phyloP scores from a whole-genome alignment of 2,797 vertebrate genomes.

The Rhincodon typus region DNA sequence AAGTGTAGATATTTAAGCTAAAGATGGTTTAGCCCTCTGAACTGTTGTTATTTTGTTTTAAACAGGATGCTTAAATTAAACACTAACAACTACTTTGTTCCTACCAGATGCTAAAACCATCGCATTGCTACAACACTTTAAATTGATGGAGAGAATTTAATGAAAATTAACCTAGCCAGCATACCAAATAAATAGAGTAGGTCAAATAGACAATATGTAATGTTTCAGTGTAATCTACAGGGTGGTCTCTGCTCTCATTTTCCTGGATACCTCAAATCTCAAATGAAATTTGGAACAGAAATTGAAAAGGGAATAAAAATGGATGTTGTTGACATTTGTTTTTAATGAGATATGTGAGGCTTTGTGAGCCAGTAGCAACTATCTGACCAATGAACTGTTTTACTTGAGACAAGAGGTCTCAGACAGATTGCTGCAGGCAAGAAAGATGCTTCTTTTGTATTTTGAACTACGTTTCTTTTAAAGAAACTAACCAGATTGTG shows the following conservation, averaged over 20 bases:
- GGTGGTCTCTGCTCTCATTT: not conserved
- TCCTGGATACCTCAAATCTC: not conserved
- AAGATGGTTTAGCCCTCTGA: not conserved
- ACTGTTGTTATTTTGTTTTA: not conserved
- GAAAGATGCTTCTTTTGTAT: not conserved
- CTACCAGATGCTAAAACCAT: not conserved
- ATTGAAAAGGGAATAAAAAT: not conserved
- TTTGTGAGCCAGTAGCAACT: not conserved
- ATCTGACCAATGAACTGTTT: not conserved
- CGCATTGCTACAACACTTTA: not conserved
- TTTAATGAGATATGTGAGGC: not conserved
- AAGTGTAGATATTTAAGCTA: not conserved
- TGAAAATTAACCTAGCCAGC: not conserved
- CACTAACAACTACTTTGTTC: not conserved
- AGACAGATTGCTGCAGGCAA: not conserved
- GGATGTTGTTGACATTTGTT: constrained; percentile 5
- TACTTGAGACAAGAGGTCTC: not conserved
- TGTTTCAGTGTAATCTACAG: not conserved
- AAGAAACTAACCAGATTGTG: not conserved
- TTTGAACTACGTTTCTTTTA: not conserved
- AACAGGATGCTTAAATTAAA: not conserved
- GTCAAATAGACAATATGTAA: not conserved
- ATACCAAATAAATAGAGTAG: not conserved
- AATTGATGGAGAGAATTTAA: not conserved
- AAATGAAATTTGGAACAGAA: not conserved